These are phyloP conservation scores for Hypocryptadius cinnamomeus DNA, from an alignment of 2,113 vertebrate species.

Conservation along the genomic window DNA sequence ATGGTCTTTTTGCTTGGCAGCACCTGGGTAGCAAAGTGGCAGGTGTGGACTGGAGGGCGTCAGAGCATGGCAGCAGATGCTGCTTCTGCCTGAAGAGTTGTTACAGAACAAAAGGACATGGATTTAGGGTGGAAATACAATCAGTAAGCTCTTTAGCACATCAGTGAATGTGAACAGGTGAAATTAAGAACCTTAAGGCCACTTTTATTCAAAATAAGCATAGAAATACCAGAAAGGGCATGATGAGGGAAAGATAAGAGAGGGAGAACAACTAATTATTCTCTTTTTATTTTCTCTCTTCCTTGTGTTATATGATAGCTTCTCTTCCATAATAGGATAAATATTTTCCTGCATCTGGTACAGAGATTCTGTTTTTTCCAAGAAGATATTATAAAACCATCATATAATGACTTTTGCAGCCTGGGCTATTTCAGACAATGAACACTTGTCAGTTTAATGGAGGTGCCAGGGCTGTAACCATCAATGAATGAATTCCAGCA, in stretches of 20 bases:
- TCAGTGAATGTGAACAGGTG: background rate
- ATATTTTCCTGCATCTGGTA: background rate
- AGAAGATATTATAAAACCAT: background rate
- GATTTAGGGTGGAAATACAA: background rate
- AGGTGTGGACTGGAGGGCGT: background rate
- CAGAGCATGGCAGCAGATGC: background rate
- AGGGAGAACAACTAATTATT: background rate
- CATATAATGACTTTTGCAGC: background rate
- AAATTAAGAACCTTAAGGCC: background rate
- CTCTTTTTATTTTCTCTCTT: background rate
- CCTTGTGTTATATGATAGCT: background rate
- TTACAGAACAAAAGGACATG: background rate
- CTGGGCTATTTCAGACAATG: background rate
- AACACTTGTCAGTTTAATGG: background rate
- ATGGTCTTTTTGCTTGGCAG: background rate
- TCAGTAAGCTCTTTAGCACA: background rate
- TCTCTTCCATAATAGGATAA: background rate
- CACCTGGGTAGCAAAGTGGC: background rate
- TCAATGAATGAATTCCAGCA: slow-evolving; percentile 8
- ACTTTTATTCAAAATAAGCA: background rate
- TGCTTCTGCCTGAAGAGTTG: background rate
- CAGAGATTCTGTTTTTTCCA: background rate
- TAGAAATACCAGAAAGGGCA: background rate
- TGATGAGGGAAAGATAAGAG: background rate
- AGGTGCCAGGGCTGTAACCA: background rate